phyloP scores from a whole-genome alignment of 2,113 vertebrate species.

The Desmodus rotundus region DNA sequence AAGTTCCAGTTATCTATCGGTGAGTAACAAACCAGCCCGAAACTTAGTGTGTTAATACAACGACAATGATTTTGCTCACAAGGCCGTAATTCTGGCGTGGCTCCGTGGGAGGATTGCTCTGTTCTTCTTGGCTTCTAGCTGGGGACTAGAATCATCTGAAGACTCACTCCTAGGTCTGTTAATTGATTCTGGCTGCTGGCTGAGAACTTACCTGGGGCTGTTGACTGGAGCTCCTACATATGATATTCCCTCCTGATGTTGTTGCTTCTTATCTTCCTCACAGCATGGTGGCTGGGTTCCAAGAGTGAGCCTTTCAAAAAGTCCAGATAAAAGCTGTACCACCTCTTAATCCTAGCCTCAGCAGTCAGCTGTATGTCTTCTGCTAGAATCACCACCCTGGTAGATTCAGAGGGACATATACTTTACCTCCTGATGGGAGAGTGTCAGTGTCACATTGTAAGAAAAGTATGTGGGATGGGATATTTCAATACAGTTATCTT shows the following conservation, averaged over 20 bases:
- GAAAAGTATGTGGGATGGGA: background rate
- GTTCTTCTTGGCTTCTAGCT: background rate
- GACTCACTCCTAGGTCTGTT: background rate
- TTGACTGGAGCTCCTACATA: background rate
- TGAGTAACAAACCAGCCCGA: background rate
- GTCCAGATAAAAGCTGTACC: background rate
- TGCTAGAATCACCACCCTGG: background rate
- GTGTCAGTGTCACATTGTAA: background rate
- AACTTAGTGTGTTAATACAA: background rate
- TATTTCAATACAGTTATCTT: background rate
- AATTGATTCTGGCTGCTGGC: background rate
- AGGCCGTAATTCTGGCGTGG: background rate
- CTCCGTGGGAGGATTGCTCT: background rate
- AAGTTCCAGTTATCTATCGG: background rate
- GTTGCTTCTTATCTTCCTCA: background rate
- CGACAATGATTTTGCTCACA: background rate
- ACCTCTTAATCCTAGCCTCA: background rate
- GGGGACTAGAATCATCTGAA: background rate
- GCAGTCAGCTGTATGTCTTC: background rate
- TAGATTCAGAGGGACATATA: background rate
- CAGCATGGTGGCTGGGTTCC: background rate
- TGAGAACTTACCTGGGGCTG: background rate
- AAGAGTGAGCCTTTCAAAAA: background rate
- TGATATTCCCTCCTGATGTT: background rate
- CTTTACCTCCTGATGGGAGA: background rate